Percentiles rank a stretch among this genome's conserved stretches.
phyloP scores from a whole-genome alignment of 2,888 invertebrate species.

The Luperina nickerlii region DNA sequence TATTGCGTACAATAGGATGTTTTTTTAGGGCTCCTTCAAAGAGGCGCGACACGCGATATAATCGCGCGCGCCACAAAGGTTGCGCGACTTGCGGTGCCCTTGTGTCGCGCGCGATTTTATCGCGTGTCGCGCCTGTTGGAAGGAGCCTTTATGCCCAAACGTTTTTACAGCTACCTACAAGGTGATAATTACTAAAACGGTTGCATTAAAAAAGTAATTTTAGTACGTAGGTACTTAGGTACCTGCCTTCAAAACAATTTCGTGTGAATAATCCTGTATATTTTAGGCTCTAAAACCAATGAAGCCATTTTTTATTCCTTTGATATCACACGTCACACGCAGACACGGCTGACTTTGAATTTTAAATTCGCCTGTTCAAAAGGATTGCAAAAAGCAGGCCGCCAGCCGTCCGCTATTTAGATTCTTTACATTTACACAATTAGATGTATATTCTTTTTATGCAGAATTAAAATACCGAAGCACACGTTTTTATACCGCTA shows the following conservation, averaged over 20 bases:
- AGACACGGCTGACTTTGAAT: slow-evolving; percentile 11
- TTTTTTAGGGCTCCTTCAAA: not conserved
- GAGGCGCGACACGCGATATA: no score
- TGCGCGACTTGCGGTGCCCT: no score
- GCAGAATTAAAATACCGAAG: not conserved
- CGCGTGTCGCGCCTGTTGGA: no score
- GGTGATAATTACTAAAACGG: not conserved
- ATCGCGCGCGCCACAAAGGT: no score
- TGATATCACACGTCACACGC: slow-evolving; percentile 20
- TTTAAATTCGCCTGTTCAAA: slow-evolving; percentile 33
- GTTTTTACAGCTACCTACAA: not conserved
- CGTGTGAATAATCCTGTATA: not conserved
- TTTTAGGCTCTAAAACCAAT: not conserved
- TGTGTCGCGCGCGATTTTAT: no score
- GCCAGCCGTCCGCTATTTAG: slow-evolving; percentile 8
- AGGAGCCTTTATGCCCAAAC: no score
- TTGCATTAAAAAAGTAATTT: no score
- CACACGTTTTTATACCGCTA: not conserved
- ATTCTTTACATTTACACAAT: not conserved
- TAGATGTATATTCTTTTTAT: not conserved
- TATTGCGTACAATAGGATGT: not conserved
- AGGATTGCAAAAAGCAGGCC: slow-evolving; percentile 20
- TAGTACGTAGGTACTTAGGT: not conserved
- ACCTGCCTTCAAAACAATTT: not conserved
- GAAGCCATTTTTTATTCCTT: slow-evolving; percentile 36